Percentiles rank a stretch among this genome's conserved stretches.
phyloP scores from a whole-genome alignment of 2,797 vertebrate species.

The Cichlasoma orientale region DNA sequence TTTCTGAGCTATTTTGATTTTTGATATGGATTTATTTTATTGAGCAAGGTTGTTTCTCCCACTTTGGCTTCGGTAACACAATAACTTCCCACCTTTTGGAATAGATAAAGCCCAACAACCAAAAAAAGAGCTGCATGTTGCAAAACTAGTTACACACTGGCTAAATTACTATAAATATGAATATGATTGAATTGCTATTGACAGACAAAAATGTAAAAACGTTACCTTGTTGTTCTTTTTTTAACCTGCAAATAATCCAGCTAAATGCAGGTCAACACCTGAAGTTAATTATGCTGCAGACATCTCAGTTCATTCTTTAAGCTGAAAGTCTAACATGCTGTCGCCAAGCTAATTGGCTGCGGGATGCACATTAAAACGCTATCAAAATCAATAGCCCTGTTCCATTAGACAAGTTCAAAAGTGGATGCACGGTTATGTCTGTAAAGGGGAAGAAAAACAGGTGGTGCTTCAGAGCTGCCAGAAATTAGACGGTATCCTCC shows the following conservation, averaged over 20 bases:
- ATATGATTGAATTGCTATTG: not conserved
- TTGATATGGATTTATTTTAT: not conserved
- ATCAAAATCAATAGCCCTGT: conserved; percentile 34
- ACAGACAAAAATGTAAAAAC: not conserved
- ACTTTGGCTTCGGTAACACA: not conserved
- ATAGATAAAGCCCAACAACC: not conserved
- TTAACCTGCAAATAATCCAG: not conserved
- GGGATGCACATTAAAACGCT: conserved; percentile 28
- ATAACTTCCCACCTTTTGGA: not conserved
- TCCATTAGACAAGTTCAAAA: conserved; percentile 43
- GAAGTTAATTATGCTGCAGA: not conserved
- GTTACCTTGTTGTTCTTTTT: not conserved
- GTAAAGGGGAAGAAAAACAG: conserved; percentile 36
- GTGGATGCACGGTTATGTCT: conserved; percentile 27
- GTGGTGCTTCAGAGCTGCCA: conserved; percentile 48
- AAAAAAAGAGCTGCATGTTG: not conserved
- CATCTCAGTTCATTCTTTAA: not conserved
- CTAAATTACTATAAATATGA: not conserved
- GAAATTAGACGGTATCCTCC: conserved; percentile 32
- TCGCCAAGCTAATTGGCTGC: conserved; percentile 1
- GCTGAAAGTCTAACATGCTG: not conserved
- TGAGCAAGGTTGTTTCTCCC: not conserved
- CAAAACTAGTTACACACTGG: not conserved
- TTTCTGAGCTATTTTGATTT: not conserved
- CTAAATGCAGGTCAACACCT: not conserved